Evolutionary conservation across 2,888 invertebrate genomes (phyloP).

Genomic region (Amphipyra berbera): DNA sequence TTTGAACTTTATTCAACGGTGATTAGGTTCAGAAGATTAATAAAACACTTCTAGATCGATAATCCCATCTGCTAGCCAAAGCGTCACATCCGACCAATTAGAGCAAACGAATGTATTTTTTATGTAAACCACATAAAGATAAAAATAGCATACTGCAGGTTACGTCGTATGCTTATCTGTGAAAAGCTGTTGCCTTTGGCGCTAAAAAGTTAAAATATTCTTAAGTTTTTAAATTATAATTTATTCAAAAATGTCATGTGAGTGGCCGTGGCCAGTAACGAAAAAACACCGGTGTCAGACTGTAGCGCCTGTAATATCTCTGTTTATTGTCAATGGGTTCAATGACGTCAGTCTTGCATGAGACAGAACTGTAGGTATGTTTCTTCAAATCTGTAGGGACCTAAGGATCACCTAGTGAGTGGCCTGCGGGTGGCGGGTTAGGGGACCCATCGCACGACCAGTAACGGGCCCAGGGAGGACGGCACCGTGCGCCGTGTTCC

Average conservation of each 20-base stretch:
- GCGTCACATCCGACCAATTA: constrained; percentile 7
- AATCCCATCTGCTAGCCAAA: constrained; percentile 22
- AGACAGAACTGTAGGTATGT: neutral
- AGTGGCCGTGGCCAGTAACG: constrained; percentile 5
- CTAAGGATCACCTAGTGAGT: too few relatives aligned
- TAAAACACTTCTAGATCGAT: constrained; percentile 25
- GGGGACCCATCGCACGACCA: too few relatives aligned
- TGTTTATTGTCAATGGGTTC: neutral
- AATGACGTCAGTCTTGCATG: neutral
- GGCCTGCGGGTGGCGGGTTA: too few relatives aligned
- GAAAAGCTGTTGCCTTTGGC: constrained; percentile 1
- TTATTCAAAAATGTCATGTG: constrained; percentile 34
- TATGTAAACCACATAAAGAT: accelerated
- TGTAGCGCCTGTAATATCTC: neutral
- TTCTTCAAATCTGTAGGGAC: too few relatives aligned
- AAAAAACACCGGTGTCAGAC: constrained; percentile 1
- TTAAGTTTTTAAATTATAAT: constrained; percentile 10
- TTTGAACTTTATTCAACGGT: neutral
- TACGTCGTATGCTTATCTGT: constrained; percentile 1
- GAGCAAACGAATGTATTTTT: constrained; percentile 20
- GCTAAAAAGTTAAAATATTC: constrained; percentile 10
- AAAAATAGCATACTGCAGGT: constrained; percentile 4
- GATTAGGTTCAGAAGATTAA: constrained; percentile 18
- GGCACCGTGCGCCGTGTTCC: too few relatives aligned
- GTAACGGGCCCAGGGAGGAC: too few relatives aligned